Evolutionary conservation across 1,140 invertebrate species (phyloP).

Genomic region (Neuroterus valhalla): DNA sequence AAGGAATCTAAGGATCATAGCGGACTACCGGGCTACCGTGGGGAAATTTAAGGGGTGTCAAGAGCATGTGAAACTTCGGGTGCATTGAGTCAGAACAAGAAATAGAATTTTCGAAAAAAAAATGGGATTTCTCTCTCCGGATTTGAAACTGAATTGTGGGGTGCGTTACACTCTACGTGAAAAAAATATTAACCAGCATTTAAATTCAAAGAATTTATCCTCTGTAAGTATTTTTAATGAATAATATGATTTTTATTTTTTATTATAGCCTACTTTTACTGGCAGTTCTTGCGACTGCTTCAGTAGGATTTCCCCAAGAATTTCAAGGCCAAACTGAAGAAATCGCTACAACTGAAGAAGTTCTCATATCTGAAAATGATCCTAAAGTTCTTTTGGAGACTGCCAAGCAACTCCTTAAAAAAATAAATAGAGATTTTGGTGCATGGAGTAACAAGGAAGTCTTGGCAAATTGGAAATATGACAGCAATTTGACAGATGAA

Average conservation of each 20-base stretch:
- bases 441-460: constrained; percentile 76
- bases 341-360: background rate
- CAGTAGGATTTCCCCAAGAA: background rate
- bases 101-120: too few species aligned
- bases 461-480: constrained; percentile 81
- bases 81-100: too few species aligned
- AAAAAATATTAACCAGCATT: too few species aligned
- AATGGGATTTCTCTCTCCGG: too few species aligned
- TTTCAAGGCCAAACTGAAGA: background rate
- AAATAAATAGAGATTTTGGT: constrained; percentile 77
- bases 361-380: background rate
- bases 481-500: constrained; percentile 83
- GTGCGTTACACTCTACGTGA: too few species aligned
- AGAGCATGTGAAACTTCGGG: too few species aligned
- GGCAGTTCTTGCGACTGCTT: background rate
- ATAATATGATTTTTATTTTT: background rate
- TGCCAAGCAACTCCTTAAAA: constrained; percentile 78
- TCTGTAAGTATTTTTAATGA: too few species aligned
- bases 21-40: too few species aligned
- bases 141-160: too few species aligned
- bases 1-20: too few species aligned
- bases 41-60: too few species aligned
- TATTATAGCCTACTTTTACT: background rate
- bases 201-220: too few species aligned
- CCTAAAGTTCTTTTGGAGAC: constrained; percentile 41